These are phyloP conservation scores for Tachysurus fulvidraco DNA, from an alignment of 2,113 vertebrate species.

Conservation along the genomic window DNA sequence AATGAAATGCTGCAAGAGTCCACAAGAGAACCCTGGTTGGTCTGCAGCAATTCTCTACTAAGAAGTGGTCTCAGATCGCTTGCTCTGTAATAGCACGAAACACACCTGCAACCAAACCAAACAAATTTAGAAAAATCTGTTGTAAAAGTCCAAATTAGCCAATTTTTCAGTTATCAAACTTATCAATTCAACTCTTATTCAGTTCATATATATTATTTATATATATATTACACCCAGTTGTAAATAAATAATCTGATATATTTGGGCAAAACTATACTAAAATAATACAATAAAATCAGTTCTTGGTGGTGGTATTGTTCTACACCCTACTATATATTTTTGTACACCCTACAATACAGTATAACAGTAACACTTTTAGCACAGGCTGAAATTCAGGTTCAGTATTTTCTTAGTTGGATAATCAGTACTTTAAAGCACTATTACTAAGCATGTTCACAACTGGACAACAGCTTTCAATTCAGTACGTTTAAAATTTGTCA, in stretches of 20 bases:
- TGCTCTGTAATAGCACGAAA: background rate
- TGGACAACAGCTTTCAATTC: background rate
- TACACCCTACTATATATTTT: background rate
- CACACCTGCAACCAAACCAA: background rate
- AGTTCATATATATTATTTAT: background rate
- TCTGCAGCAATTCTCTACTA: background rate
- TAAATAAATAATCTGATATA: background rate
- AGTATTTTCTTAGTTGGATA: background rate
- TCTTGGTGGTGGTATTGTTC: background rate
- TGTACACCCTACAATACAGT: background rate
- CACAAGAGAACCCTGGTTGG: background rate
- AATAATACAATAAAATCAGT: background rate
- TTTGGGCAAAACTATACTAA: background rate
- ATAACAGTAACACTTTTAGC: no score
- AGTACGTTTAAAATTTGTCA: background rate
- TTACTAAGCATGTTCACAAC: background rate
- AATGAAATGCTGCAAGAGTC: background rate
- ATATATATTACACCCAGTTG: background rate
- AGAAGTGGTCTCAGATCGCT: background rate
- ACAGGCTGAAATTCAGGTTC: background rate
- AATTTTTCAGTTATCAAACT: no score
- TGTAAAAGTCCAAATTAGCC: background rate
- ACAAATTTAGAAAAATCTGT: background rate
- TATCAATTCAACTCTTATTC: background rate
- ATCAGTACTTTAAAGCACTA: background rate